A percentile compares a stretch with the other conserved stretches of the same genome.
Evolutionary conservation across 2,113 vertebrate species (phyloP).

Genomic region (Nibea albiflora): DNA sequence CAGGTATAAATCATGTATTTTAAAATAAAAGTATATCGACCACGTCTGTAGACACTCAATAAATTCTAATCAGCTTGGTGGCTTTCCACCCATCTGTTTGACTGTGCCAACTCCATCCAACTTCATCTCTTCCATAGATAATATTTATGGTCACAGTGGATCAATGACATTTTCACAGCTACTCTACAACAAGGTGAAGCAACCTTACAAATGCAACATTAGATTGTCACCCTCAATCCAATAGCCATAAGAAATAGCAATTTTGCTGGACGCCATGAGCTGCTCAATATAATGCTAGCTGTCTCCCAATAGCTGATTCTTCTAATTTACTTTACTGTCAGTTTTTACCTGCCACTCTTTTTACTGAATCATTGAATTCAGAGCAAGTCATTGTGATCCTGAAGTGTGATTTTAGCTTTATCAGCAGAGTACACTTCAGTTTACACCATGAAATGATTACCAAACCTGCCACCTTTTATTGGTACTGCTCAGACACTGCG

Average conservation of each 20-base stretch:
- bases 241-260: not conserved
- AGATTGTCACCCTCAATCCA: not conserved
- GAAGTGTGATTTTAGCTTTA: conserved; percentile 10
- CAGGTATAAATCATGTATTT: not conserved
- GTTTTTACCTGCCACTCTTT: conserved; percentile 4
- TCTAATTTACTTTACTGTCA: not conserved
- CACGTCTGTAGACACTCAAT: not conserved
- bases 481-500: conserved; percentile 7
- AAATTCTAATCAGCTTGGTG: not conserved
- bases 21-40: not conserved
- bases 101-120: not conserved
- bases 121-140: not conserved
- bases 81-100: not conserved
- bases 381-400: not conserved
- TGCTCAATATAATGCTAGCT: not conserved
- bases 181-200: not conserved
- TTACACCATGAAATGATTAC: conserved; percentile 8
- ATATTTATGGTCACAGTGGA: not conserved
- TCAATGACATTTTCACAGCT: not conserved
- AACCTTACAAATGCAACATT: not conserved
- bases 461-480: conserved; percentile 1
- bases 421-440: not conserved
- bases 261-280: conserved; percentile 22
- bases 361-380: conserved; percentile 6
- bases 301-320: conserved; percentile 1